These are phyloP conservation scores for Polyploca ridens DNA, from an alignment of 2,888 invertebrate species.

Conservation along the genomic window DNA sequence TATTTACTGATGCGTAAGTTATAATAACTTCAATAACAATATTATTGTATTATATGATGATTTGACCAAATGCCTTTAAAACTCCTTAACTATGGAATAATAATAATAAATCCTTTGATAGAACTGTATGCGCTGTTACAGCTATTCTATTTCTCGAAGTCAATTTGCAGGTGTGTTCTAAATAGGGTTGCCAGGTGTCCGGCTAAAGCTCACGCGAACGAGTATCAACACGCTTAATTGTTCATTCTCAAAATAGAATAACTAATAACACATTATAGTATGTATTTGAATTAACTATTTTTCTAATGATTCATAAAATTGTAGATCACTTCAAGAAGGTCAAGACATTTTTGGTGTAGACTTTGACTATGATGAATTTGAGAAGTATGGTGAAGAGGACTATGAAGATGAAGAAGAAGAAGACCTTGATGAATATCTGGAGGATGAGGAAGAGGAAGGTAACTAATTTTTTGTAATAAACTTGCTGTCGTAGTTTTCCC, in stretches of 20 bases:
- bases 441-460: constrained; percentile 90
- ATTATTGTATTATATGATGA: neutral
- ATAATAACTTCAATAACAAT: constrained; percentile 10
- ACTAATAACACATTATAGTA: too few species aligned
- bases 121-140: too few species aligned
- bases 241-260: too few species aligned
- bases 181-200: too few species aligned
- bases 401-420: constrained; percentile 94
- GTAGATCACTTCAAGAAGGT: constrained; percentile 96
- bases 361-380: constrained; percentile 97
- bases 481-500: too few species aligned
- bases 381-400: constrained; percentile 94
- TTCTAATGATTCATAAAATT: neutral
- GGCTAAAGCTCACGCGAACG: too few species aligned
- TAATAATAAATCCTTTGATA: too few species aligned
- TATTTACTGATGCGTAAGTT: constrained; percentile 94
- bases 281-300: neutral
- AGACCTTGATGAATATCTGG: constrained; percentile 90
- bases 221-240: too few species aligned
- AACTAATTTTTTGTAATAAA: constrained; percentile 15
- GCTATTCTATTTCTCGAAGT: too few species aligned
- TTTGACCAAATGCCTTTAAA: too few species aligned
- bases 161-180: too few species aligned
- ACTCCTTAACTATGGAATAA: too few species aligned
- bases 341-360: constrained; percentile 99